Evolutionary conservation across 2,797 vertebrate species (phyloP).

Genomic region (Labeo calbasu): DNA sequence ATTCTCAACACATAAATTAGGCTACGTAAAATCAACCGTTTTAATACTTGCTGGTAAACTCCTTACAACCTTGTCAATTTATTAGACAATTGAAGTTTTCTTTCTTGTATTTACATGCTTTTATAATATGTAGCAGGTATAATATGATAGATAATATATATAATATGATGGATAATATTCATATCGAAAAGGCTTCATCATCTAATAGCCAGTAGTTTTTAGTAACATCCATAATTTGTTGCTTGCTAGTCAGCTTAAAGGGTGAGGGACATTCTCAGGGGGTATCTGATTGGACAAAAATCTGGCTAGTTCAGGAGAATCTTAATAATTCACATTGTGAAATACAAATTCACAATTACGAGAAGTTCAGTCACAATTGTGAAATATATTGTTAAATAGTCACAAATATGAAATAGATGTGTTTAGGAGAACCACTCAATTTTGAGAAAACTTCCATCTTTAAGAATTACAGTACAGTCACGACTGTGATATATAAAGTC

Average conservation of each 20-base stretch:
- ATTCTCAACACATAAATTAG: slow-evolving; percentile 21
- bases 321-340: not conserved
- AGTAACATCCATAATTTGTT: not conserved
- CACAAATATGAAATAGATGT: not conserved
- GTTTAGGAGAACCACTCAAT: not conserved
- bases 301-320: too few species aligned
- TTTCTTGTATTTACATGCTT: not conserved
- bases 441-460: too few species aligned
- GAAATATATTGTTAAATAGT: not conserved
- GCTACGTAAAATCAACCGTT: not conserved
- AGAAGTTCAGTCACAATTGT: not conserved
- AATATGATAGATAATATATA: too few species aligned
- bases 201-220: not conserved
- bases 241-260: not conserved
- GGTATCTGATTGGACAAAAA: too few species aligned
- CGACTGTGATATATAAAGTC: too few species aligned
- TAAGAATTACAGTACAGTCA: too few species aligned
- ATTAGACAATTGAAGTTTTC: not conserved
- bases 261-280: not conserved
- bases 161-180: not conserved
- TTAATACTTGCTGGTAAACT: not conserved
- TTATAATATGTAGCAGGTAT: too few species aligned
- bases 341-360: not conserved
- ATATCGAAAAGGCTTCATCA: not conserved
- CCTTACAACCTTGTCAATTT: not conserved